These are phyloP conservation scores for Dichetophora obliterata DNA, from an alignment of 2,888 invertebrate genomes.

Conservation along the genomic window DNA sequence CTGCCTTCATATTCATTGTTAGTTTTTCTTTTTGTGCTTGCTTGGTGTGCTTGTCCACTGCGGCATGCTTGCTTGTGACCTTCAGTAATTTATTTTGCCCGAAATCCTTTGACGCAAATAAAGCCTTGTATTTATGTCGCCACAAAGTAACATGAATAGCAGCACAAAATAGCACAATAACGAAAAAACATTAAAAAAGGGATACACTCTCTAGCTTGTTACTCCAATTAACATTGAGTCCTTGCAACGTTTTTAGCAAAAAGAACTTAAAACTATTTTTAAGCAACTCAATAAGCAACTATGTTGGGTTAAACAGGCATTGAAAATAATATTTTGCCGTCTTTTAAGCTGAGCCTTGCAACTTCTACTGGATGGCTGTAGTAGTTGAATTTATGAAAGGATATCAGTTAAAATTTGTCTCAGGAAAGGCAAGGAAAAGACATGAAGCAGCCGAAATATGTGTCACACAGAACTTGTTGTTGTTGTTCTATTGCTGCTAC, in stretches of 20 bases:
- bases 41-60: too few relatives aligned
- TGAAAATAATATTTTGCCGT: not conserved
- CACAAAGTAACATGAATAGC: not conserved
- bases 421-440: too few relatives aligned
- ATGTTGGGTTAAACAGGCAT: not conserved
- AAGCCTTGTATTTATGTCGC: conserved; percentile 34
- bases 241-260: not conserved
- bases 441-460: not conserved
- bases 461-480: not conserved
- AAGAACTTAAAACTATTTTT: not conserved
- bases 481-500: not conserved
- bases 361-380: not conserved
- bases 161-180: not conserved
- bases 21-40: not conserved
- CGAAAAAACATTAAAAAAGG: not conserved
- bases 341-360: not conserved
- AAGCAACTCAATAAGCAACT: not conserved
- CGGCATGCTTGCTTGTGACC: conserved; percentile 20
- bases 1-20: not conserved
- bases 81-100: conserved; percentile 32
- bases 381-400: not conserved
- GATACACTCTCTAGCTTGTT: conserved; percentile 5
- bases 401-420: conserved; percentile 5
- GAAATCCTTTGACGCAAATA: conserved; percentile 17
- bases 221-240: conserved; percentile 32